phyloP scores from a whole-genome alignment of 2,888 invertebrate genomes.

The Lasioglossum marginatum region DNA sequence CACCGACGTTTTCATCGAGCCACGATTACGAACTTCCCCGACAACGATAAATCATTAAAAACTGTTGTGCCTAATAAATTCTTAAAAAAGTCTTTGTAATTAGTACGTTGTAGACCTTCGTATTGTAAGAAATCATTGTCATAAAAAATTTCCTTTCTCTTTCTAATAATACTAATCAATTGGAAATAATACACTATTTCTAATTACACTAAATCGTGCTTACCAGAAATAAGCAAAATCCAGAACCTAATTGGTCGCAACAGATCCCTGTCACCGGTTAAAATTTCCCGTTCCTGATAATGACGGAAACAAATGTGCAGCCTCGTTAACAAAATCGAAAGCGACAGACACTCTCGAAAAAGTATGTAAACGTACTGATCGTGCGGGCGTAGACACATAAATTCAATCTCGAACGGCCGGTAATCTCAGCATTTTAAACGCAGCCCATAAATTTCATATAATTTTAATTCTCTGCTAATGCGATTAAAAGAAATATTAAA shows the following conservation, averaged over 20 bases:
- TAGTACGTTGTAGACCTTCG: not conserved
- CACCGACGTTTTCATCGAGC: not conserved
- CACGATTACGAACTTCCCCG: not conserved
- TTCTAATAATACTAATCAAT: not conserved
- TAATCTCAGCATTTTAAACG: constrained; percentile 14
- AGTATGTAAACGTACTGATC: not conserved
- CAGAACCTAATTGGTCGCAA: not conserved
- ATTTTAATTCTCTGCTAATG: constrained; percentile 13
- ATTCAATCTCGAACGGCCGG: not conserved
- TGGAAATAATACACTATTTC: not conserved
- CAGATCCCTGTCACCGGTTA: not conserved
- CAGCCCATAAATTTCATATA: not conserved
- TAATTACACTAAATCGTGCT: not conserved
- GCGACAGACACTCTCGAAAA: not conserved
- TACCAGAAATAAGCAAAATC: not conserved
- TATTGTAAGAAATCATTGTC: not conserved
- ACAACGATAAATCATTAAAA: not conserved
- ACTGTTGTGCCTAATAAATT: no score
- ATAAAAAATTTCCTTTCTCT: not conserved
- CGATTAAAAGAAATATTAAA: constrained; percentile 14
- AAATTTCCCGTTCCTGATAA: not conserved
- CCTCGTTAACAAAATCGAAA: constrained; percentile 4
- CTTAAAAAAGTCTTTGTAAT: not conserved
- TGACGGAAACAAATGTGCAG: not conserved
- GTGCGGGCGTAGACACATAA: constrained; percentile 4